Conservation (phyloP, 2,113 vertebrate species). For the Acanthisitta chloris region DNA sequence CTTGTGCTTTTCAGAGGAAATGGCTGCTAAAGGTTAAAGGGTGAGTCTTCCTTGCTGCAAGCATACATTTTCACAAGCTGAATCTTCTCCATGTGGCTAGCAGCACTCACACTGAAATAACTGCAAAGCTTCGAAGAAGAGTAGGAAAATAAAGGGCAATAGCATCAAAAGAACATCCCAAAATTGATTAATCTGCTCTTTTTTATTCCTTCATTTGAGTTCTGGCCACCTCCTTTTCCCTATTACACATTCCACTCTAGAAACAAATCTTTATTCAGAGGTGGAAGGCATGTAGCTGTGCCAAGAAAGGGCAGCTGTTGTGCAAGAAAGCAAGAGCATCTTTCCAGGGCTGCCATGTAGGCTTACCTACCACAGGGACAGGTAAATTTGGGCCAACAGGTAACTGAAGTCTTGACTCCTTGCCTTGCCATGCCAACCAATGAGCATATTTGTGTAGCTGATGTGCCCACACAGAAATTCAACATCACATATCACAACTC, state of each 20-base stretch:
- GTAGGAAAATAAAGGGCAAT: slow-evolving; percentile 7
- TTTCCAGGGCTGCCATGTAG: background rate
- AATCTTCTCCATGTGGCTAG: slow-evolving; percentile 70
- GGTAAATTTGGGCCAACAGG: background rate
- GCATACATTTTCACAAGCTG: slow-evolving; percentile 37
- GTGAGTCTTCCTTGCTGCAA: slow-evolving; percentile 57
- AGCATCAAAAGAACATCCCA: slow-evolving; percentile 33
- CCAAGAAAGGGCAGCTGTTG: background rate
- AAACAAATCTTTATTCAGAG: background rate
- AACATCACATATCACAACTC: background rate
- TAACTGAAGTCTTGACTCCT: background rate
- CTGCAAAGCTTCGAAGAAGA: background rate
- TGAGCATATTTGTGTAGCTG: rapidly evolving
- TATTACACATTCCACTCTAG: background rate
- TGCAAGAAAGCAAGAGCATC: background rate
- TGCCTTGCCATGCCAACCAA: background rate
- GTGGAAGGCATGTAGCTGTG: background rate
- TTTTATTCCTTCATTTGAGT: background rate
- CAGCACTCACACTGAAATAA: slow-evolving; percentile 49
- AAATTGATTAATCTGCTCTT: background rate
- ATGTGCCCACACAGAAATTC: background rate
- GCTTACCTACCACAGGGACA: rapidly evolving
- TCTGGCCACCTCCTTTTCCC: background rate
- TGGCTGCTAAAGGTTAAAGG: slow-evolving; percentile 65
- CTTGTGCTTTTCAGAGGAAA: slow-evolving; percentile 66